Evolutionary conservation across 1,140 invertebrate species (phyloP), one percentile per base, ranked within the genome.

Genomic region (Drosophila nigromelanica): DNA sequence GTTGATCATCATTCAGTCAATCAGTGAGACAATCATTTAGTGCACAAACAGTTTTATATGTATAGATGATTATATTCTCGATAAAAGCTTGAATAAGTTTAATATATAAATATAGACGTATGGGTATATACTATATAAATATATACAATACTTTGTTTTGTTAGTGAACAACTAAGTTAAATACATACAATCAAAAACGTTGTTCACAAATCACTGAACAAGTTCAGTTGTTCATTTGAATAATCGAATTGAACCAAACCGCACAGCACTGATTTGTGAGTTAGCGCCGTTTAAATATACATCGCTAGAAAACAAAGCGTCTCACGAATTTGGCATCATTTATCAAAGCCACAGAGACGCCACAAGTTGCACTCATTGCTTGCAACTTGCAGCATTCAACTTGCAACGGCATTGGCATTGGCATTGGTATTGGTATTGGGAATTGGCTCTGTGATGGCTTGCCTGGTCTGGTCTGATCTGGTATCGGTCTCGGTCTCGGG

Each of bases 271-370:
- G 8, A 7, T 2, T 35, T 35, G 33, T 35, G n/a, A 33, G 48
- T 15, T 8, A 10, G n/a, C 30, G 48, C 24, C 54, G 43, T 27
- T 69, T 52, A 63, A 62, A 52, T 47, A 39, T 60, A 21, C 8
- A 51, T 5, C 14, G 55, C 48, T 24, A 37, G 69, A 86, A 81
- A 81, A 87, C 82, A 87, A 86, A 86, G 82, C 83, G 71, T 47
- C 63, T 76, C 75, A 86, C 78, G 82, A 86, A 86, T 87, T 87
- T 86, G 83, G 76, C 82, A 89, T 89, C 83, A 89, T 87, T 87
- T 87, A 87, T 87, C 83, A 82, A 71, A 48, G 59, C 18, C 54
- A 47, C 42, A 39, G 15, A 60, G 70, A 58, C 35, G 63, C 70
- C 50, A 58, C 63, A 51, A 43, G 54, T 59, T 55, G 66, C 70